Base-by-base conservation (phyloP, 2,113 vertebrate species). In the Grallaria varia region DNA sequence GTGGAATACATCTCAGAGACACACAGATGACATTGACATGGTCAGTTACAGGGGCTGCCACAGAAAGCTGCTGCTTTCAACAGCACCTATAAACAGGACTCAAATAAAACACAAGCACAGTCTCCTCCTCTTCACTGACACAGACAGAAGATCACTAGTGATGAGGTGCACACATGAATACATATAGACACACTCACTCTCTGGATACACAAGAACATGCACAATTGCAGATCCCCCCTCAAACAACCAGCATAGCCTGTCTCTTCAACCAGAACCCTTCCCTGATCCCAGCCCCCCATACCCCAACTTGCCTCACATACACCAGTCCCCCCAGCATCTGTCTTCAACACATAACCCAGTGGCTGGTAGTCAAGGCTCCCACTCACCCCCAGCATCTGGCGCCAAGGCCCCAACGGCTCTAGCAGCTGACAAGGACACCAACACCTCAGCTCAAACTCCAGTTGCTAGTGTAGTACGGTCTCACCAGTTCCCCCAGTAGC, bases 251-350 rank as follows among this genome's bases (percentile, higher is more conserved):
- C 31, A 44, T 3, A 21, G 40, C 4, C 53, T 1, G 0, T 6
- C 53, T 47, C 59, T 73, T 21, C n/a, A 55, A 17, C 25, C n/a
- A 42, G 14, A 49, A 8, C 14, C 4, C 37, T 39, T 20, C 21
- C 49, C 20, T 31, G 11, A 39, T 58, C 56, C 35, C 44, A 53
- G n/a, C 16, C 30, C 12, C 18, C 28, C n/a, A 35, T 35, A 53
- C n/a, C n/a, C 39, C 33, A 10, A 4, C 10, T 53, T 0, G 0
- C 21, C n/a, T 37, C 50, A 45, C 0, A 2, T 35, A 30, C 2
- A 1, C 30, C 4, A 0, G 11, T 20, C 5, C 10, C 63, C 78
- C 10, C 56, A 28, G 50, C n/a, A 72, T 18, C 63, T 31, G n/a
- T 15, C 59, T 82, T 35, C 0, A 5, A 52, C 19, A 80, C 8